A percentile compares a stretch with the other conserved stretches of the same genome.
These are phyloP conservation scores for Metridium senile DNA, from an alignment of 92 coral and sea anemone species.

Conservation along the genomic window DNA sequence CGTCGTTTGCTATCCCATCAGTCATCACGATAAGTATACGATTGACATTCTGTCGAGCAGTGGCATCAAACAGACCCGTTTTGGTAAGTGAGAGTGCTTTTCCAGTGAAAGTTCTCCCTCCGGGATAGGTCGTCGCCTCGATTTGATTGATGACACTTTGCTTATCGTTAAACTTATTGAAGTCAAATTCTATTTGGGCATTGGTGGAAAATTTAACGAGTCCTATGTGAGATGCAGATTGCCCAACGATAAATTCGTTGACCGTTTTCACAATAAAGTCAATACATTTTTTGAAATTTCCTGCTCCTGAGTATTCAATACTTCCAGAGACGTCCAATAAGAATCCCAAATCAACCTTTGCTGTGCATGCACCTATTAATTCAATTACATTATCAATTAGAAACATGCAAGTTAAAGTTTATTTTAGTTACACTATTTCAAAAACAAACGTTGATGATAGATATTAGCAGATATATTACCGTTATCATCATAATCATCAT, in stretches of 20 bases:
- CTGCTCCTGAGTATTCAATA: conserved; percentile 50
- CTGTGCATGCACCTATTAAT: conserved; percentile 53
- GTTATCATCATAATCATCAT: no score
- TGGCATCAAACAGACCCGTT: conserved; percentile 29
- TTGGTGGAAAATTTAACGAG: conserved; percentile 35
- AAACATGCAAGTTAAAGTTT: neutral
- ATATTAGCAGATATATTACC: no score
- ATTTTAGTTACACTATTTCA: neutral
- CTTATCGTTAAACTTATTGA: conserved; percentile 31
- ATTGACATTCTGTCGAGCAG: conserved; percentile 47
- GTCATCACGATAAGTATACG: conserved; percentile 56
- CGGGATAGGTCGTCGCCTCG: conserved; percentile 38
- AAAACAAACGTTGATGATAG: neutral
- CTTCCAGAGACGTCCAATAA: conserved; percentile 87
- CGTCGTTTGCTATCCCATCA: conserved; percentile 51
- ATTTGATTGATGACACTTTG: conserved; percentile 32
- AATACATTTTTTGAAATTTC: conserved; percentile 63
- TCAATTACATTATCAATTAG: neutral
- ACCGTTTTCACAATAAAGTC: conserved; percentile 50
- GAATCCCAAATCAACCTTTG: conserved; percentile 72
- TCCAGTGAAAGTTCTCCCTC: conserved; percentile 49
- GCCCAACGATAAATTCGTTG: conserved; percentile 43
- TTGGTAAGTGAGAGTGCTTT: conserved; percentile 29
- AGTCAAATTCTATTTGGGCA: conserved; percentile 48
- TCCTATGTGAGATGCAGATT: conserved; percentile 51